Conservation (phyloP, 1,140 invertebrate genomes). For the Latrodectus geometricus region DNA sequence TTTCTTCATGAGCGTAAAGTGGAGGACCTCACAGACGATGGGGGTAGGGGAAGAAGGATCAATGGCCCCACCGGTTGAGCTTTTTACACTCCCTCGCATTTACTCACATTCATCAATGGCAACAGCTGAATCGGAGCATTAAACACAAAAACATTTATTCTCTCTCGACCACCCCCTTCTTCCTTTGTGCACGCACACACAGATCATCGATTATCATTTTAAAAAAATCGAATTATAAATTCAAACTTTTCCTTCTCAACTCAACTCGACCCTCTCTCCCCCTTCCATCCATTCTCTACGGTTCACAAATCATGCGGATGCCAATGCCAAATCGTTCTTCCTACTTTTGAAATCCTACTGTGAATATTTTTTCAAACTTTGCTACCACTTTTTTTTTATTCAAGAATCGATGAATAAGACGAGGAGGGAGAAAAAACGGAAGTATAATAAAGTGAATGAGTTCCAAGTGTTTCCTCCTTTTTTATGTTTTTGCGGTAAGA, state of each 20-base stretch:
- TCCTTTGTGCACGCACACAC: not conserved
- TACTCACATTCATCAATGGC: conserved; percentile 39
- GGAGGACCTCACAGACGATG: no score
- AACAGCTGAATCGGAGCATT: conserved; percentile 56
- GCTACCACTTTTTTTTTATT: conserved; percentile 6
- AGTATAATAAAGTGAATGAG: conserved; percentile 1
- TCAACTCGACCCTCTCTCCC: not conserved
- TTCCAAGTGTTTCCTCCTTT: conserved; percentile 7
- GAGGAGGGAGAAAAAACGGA: no score
- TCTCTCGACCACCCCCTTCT: not conserved
- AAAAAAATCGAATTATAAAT: conserved; percentile 57
- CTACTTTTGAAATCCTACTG: conserved; percentile 1
- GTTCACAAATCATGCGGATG: conserved; percentile 49
- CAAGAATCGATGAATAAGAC: not conserved
- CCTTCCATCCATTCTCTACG: conserved; percentile 8
- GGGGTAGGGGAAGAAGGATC: no score
- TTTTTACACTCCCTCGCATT: conserved; percentile 13
- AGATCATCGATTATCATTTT: conserved; percentile 49
- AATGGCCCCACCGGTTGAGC: conserved; percentile 13
- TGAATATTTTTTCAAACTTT: conserved; percentile 22
- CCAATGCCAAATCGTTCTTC: conserved; percentile 43
- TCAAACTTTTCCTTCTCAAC: conserved; percentile 13
- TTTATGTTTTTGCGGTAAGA: conserved; percentile 25
- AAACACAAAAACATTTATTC: conserved; percentile 56
- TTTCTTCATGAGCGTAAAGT: no score